Percentiles rank a stretch among this genome's conserved stretches.
Evolutionary conservation across 2,113 vertebrate species (phyloP).

Genomic region (Pardalotus punctatus): DNA sequence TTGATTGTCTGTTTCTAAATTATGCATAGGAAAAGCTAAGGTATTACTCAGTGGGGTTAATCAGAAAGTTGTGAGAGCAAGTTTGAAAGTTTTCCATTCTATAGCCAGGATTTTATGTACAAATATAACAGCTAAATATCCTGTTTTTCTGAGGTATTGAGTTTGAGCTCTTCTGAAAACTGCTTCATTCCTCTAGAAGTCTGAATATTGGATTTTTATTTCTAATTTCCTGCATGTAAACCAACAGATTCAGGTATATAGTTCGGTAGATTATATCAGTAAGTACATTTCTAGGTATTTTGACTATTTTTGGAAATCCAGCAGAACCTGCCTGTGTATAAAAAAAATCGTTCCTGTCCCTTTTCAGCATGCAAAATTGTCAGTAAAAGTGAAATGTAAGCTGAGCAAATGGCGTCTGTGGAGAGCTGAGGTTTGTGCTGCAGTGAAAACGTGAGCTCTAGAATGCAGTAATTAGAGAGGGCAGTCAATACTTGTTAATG

Average conservation of each 20-base stretch:
- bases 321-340: rapidly evolving
- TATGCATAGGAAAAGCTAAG: not conserved
- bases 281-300: not conserved
- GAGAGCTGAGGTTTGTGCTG: not conserved
- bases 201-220: not conserved
- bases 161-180: not conserved
- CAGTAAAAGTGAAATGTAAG: not conserved
- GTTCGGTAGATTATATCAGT: not conserved
- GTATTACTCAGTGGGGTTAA: not conserved
- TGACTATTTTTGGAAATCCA: not conserved
- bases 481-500: not conserved
- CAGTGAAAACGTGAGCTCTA: not conserved
- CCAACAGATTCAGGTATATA: not conserved
- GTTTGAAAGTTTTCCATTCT: not conserved
- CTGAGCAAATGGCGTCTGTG: not conserved
- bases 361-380: not conserved
- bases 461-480: not conserved
- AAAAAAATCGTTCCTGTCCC: not conserved
- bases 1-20: not conserved
- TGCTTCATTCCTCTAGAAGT: not conserved
- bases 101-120: not conserved
- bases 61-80: not conserved
- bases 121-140: not conserved
- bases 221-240: not conserved
- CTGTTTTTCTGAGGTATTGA: not conserved